These are phyloP conservation scores for Caenorhabditis doughertyi DNA, from an alignment of 2,888 invertebrate species.

Conservation along the genomic window DNA sequence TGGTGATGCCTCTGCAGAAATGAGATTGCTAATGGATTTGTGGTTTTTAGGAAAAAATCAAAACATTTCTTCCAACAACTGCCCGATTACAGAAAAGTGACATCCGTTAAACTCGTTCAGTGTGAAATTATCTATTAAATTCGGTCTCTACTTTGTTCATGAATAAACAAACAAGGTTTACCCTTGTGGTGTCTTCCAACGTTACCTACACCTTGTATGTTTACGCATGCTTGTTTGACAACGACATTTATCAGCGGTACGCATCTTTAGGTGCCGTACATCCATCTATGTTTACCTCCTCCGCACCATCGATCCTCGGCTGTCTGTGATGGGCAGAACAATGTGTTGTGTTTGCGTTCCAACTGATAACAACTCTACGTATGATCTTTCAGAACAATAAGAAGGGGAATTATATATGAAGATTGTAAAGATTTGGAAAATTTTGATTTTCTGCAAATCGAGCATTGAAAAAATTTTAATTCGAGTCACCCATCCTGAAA, in stretches of 20 bases:
- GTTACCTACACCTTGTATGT: conserved; percentile 7
- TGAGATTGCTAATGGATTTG: conserved; percentile 43
- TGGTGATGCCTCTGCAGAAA: neutral
- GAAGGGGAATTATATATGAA: too few species aligned
- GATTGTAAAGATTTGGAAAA: too few species aligned
- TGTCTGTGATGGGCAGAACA: conserved; percentile 8
- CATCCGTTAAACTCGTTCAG: too few species aligned
- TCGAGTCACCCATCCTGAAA: too few species aligned
- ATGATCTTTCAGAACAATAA: neutral
- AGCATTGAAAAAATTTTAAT: too few species aligned
- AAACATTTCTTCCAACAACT: too few species aligned
- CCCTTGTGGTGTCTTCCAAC: neutral
- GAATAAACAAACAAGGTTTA: neutral
- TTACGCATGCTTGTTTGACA: conserved; percentile 36
- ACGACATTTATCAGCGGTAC: conserved; percentile 39
- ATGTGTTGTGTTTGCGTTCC: conserved; percentile 29
- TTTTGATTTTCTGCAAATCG: too few species aligned
- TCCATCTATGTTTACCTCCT: conserved; percentile 35
- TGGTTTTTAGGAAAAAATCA: neutral
- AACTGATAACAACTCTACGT: conserved; percentile 35
- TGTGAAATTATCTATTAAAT: too few species aligned
- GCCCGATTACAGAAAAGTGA: too few species aligned
- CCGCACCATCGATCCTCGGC: conserved; percentile 15
- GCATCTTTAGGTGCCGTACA: conserved; percentile 36
- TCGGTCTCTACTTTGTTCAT: too few species aligned